These are phyloP conservation scores for Acleris sparsana DNA, from an alignment of 2,888 invertebrate genomes.

Conservation along the genomic window DNA sequence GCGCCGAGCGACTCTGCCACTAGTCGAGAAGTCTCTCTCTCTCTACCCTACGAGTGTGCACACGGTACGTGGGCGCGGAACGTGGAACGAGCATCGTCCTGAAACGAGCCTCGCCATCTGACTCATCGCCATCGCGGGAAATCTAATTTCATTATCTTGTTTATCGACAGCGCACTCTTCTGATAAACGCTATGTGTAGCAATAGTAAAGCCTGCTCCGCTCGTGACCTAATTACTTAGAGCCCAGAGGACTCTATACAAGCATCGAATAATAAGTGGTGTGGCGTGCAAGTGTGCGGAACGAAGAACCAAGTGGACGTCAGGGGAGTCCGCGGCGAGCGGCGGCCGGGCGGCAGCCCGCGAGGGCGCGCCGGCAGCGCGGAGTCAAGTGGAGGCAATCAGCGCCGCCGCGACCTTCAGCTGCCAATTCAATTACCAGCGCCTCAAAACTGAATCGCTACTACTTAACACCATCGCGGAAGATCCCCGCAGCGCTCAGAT, in stretches of 20 bases:
- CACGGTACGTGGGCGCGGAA: background rate
- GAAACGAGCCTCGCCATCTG: background rate
- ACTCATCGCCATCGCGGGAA: conserved; percentile 13
- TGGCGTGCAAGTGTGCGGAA: background rate
- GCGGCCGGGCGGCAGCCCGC: background rate
- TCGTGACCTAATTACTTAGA: background rate
- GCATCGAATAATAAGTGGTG: background rate
- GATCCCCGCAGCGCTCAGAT: background rate
- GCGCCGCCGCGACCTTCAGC: conserved; percentile 38
- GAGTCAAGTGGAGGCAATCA: conserved; percentile 60
- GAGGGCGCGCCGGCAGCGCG: conserved; percentile 26
- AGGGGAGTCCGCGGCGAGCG: background rate
- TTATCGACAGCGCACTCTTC: conserved; percentile 2
- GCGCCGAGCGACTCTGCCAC: no score
- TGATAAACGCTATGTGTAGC: conserved; percentile 1
- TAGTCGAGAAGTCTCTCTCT: no score
- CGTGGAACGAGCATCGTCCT: background rate
- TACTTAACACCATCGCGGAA: background rate
- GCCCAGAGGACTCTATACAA: background rate
- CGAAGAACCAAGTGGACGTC: background rate
- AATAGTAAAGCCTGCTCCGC: background rate
- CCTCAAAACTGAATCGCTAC: conserved; percentile 2
- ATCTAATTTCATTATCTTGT: conserved; percentile 16
- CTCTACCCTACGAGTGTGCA: no score
- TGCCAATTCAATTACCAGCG: conserved; percentile 24